These are phyloP conservation scores for Colossoma macropomum DNA, from an alignment of 2,113 vertebrate genomes.

Conservation along the genomic window DNA sequence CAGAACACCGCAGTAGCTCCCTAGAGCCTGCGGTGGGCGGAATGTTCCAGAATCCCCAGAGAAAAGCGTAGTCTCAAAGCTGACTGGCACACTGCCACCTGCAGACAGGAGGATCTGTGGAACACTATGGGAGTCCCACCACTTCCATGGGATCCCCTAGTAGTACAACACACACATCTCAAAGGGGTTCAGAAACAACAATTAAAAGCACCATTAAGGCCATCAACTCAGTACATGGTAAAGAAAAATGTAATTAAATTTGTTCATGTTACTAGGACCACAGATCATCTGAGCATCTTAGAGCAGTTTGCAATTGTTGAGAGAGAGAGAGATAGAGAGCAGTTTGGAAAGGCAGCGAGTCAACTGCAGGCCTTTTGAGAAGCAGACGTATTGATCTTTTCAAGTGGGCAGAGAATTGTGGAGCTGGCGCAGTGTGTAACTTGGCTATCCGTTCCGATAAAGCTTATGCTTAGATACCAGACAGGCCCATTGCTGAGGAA, in stretches of 20 bases:
- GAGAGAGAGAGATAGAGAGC: background rate
- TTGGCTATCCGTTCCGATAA: slow-evolving; percentile 45
- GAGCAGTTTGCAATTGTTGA: background rate
- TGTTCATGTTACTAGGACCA: background rate
- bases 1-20: slow-evolving; percentile 9
- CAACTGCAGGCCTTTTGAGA: slow-evolving; percentile 33
- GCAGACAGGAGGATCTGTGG: slow-evolving; percentile 43
- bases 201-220: background rate
- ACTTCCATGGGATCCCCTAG: slow-evolving; percentile 13
- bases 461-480: background rate
- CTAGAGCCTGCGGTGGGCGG: slow-evolving; percentile 1
- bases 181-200: slow-evolving; percentile 5
- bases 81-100: slow-evolving; percentile 56
- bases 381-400: slow-evolving; percentile 51
- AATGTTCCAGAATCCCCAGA: slow-evolving; percentile 51
- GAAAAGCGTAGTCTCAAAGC: slow-evolving; percentile 19
- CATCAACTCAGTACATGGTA: background rate
- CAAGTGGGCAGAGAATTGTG: slow-evolving; percentile 41
- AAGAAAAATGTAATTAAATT: background rate
- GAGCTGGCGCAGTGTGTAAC: slow-evolving; percentile 38
- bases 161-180: background rate
- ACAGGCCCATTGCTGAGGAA: background rate
- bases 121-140: slow-evolving; percentile 34
- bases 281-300: slow-evolving; percentile 7
- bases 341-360: slow-evolving; percentile 36